Conservation (phyloP, 2,113 vertebrate genomes). For the human (Homo sapiens) region DNA sequence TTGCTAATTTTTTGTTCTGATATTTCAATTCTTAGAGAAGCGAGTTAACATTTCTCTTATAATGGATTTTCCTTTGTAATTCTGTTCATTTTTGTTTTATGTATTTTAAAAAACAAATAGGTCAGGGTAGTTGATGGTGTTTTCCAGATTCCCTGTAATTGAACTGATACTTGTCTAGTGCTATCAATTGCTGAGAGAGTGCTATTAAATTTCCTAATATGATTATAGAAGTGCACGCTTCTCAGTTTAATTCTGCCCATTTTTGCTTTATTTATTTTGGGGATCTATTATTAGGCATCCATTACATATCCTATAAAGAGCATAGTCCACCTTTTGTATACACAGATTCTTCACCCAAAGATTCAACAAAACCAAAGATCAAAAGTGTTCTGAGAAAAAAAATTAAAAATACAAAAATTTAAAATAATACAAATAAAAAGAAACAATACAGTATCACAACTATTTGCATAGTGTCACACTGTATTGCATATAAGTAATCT, state of each 20-base stretch:
- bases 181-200: not conserved
- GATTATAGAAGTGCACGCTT: not conserved
- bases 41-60: constrained; percentile 18
- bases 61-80: not conserved
- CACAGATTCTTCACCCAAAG: not conserved
- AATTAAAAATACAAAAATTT: not conserved
- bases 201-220: not conserved
- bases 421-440: not conserved
- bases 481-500: not conserved
- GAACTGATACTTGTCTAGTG: not conserved
- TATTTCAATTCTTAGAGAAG: not conserved
- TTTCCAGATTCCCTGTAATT: not conserved
- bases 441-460: not conserved
- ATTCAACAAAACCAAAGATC: not conserved
- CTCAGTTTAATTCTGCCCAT: not conserved
- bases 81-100: not conserved
- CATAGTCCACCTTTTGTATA: not conserved
- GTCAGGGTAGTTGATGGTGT: not conserved
- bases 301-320: not conserved
- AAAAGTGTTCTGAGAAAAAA: not conserved
- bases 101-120: not conserved
- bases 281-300: not conserved
- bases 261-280: not conserved
- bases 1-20: not conserved
- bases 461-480: not conserved